Evolutionary conservation across 1,140 invertebrate genomes (phyloP).

Genomic region (Mamestra configurata): DNA sequence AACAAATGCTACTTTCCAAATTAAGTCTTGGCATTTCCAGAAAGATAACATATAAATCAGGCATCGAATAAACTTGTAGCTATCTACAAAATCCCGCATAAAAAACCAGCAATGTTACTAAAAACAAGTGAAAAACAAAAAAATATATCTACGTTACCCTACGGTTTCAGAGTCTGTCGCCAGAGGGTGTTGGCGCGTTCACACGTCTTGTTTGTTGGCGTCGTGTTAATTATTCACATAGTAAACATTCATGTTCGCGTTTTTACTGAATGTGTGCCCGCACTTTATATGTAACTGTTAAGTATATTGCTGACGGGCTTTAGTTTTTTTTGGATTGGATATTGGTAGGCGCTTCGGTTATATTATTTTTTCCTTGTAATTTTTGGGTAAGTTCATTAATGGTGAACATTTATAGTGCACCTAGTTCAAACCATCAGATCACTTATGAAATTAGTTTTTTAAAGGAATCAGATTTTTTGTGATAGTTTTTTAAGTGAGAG

Average conservation of each 20-base stretch:
- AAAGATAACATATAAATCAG: too few species aligned
- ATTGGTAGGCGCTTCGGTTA: neutral
- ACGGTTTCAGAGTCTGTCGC: constrained; percentile 48
- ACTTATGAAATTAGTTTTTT: too few species aligned
- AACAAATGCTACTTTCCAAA: too few species aligned
- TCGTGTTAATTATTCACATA: constrained; percentile 72
- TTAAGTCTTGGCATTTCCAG: too few species aligned
- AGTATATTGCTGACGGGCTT: neutral
- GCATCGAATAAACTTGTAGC: neutral
- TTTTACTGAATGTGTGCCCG: constrained; percentile 61
- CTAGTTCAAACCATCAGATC: too few species aligned
- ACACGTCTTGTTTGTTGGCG: constrained; percentile 68
- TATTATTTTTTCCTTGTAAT: too few species aligned
- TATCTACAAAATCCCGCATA: neutral
- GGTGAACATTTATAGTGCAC: too few species aligned
- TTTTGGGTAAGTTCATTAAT: too few species aligned
- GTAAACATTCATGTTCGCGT: constrained; percentile 60
- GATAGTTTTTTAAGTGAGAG: too few species aligned
- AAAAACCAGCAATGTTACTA: neutral
- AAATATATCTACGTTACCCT: neutral
- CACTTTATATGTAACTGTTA: constrained; percentile 42
- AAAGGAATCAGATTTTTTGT: too few species aligned
- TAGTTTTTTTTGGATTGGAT: constrained; percentile 5
- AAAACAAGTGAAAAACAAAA: neutral
- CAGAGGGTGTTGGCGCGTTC: constrained; percentile 57